A percentile compares a stretch with the other conserved stretches of the same genome.
Evolutionary conservation across 2,113 vertebrate species (phyloP).

Genomic region (Lates calcarifer): DNA sequence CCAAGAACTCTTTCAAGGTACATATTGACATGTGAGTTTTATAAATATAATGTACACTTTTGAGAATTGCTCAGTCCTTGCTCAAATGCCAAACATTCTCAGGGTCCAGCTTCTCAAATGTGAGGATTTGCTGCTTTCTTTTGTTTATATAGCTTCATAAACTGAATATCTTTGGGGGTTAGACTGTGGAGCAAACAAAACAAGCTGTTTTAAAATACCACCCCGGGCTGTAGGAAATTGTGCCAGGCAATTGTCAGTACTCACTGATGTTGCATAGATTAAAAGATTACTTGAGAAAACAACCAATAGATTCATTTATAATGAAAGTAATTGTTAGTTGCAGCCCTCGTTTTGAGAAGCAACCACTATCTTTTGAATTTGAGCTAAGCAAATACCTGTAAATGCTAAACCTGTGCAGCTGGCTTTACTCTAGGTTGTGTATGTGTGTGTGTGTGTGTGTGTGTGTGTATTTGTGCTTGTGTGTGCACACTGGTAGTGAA

Average conservation of each 20-base stretch:
- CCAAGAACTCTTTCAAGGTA: neutral
- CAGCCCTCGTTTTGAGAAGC: neutral
- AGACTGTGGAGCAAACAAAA: neutral
- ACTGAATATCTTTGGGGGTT: too few species aligned
- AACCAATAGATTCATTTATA: too few species aligned
- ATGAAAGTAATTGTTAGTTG: neutral
- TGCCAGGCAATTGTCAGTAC: too few species aligned
- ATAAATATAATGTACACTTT: too few species aligned
- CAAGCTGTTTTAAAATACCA: neutral
- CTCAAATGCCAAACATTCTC: neutral
- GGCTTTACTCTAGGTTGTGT: neutral
- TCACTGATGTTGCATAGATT: neutral
- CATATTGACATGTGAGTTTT: neutral
- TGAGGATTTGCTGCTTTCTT: neutral
- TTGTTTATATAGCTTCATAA: neutral
- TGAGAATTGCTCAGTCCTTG: neutral
- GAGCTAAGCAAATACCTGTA: neutral
- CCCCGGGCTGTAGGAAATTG: too few species aligned
- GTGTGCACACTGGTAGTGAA: neutral
- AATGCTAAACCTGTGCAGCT: slow-evolving; percentile 32
- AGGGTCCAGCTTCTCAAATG: neutral
- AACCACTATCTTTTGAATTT: neutral
- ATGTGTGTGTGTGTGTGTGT: slow-evolving; percentile 2
- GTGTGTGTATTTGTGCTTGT: slow-evolving; percentile 1
- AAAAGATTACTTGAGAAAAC: neutral